Evolutionary conservation across 2,113 vertebrate genomes (phyloP).

Genomic region (Xiphophorus hellerii): DNA sequence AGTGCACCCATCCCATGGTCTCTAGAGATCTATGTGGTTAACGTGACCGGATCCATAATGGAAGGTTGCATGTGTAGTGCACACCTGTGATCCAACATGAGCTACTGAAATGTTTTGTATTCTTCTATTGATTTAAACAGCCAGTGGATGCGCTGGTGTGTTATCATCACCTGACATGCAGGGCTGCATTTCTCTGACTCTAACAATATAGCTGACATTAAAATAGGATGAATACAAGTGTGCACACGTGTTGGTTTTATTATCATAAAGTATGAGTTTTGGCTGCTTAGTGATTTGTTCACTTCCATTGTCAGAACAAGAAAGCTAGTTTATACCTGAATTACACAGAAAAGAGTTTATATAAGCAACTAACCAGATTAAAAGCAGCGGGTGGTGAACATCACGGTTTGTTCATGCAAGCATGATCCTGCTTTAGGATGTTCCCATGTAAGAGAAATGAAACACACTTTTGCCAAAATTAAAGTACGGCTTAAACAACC

Average conservation of each 20-base stretch:
- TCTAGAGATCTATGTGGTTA: neutral
- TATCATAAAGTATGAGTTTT: neutral
- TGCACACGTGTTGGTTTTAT: neutral
- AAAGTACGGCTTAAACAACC: slow-evolving; percentile 41
- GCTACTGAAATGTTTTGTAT: neutral
- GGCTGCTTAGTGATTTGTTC: neutral
- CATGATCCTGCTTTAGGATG: slow-evolving; percentile 5
- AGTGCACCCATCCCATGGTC: neutral
- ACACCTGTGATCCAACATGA: neutral
- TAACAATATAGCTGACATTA: neutral
- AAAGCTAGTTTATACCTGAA: no score
- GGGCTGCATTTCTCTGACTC: neutral
- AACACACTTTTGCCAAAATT: slow-evolving; percentile 8
- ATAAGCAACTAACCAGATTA: slow-evolving; percentile 5
- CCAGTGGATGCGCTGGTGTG: neutral
- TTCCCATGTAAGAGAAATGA: neutral
- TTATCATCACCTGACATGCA: neutral
- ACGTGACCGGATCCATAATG: neutral
- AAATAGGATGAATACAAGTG: neutral
- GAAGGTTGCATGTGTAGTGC: neutral
- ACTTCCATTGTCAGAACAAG: no score
- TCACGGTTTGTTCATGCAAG: slow-evolving; percentile 20
- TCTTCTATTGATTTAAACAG: neutral
- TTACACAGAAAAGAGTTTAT: neutral
- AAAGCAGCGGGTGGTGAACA: slow-evolving; percentile 13